These are phyloP conservation scores for Lycodopsis pacificus DNA, from an alignment of 2,797 vertebrate genomes.

Conservation along the genomic window DNA sequence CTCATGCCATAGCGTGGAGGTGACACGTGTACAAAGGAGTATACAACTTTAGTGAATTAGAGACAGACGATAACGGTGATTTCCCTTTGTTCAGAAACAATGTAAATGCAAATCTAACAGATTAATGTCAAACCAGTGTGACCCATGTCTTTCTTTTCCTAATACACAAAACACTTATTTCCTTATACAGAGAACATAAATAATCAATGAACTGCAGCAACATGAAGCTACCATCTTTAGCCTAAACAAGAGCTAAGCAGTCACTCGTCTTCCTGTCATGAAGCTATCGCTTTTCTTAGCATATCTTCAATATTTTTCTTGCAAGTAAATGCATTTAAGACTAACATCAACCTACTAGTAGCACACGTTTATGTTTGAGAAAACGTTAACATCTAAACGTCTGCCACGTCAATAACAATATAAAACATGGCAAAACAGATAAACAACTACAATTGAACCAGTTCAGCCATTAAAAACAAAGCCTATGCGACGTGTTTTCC, in stretches of 20 bases:
- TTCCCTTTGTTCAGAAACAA: conserved; percentile 16
- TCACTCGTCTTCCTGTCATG: conserved; percentile 5
- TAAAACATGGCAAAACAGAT: background rate
- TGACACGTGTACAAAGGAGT: background rate
- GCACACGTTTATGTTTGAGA: background rate
- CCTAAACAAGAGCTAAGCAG: conserved; percentile 33
- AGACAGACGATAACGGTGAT: background rate
- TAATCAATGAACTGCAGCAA: conserved; percentile 85
- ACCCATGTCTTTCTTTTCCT: conserved; percentile 23
- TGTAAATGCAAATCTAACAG: background rate
- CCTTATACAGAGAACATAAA: conserved; percentile 74
- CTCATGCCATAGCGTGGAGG: conserved; percentile 21
- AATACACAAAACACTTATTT: conserved; percentile 63
- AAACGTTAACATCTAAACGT: background rate
- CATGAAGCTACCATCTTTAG: conserved; percentile 57
- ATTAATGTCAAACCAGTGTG: background rate
- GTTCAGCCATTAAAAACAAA: background rate
- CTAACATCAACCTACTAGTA: background rate
- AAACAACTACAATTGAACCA: background rate
- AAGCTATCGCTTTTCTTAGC: background rate
- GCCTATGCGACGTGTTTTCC: conserved; percentile 5
- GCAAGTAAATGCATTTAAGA: background rate
- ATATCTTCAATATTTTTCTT: background rate
- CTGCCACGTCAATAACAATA: background rate
- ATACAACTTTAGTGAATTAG: background rate